These are phyloP conservation scores for Leptogaster cylindrica DNA, from an alignment of 2,888 invertebrate species.

Conservation along the genomic window DNA sequence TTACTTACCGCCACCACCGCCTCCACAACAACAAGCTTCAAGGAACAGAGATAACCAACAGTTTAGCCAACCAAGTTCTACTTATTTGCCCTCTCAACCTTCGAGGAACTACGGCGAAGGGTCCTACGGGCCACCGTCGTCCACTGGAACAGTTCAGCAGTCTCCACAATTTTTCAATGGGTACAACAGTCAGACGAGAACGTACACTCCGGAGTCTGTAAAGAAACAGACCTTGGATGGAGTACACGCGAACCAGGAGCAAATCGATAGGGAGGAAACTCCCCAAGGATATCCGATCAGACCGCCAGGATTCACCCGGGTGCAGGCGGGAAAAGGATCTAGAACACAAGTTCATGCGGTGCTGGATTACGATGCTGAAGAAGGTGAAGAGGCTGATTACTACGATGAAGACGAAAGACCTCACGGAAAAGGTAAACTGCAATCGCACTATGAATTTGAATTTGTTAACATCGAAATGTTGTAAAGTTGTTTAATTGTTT, in stretches of 20 bases:
- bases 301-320: constrained; percentile 71
- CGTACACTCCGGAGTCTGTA: constrained; percentile 38
- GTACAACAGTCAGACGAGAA: constrained; percentile 41
- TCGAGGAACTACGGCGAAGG: constrained; percentile 57
- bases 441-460: too few relatives aligned
- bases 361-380: constrained; percentile 61
- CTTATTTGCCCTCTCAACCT: constrained; percentile 47
- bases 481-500: too few relatives aligned
- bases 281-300: constrained; percentile 62
- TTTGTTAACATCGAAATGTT: too few relatives aligned
- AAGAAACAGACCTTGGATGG: constrained; percentile 46
- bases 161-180: constrained; percentile 42
- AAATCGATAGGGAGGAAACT: not conserved
- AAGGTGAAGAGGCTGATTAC: constrained; percentile 58
- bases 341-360: constrained; percentile 63
- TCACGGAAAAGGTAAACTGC: constrained; percentile 4
- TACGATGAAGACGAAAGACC: constrained; percentile 55
- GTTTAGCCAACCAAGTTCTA: constrained; percentile 13
- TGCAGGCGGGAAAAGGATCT: constrained; percentile 65
- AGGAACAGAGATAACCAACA: too few relatives aligned
- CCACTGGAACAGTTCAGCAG: constrained; percentile 21
- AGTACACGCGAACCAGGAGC: not conserved
- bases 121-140: constrained; percentile 53
- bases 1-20: constrained; percentile 59
- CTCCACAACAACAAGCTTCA: constrained; percentile 42